Evolutionary conservation across 30 jellyfish, hydroid and myxozoan genomes (phyloP).

Genomic region (Aurelia coerulea): DNA sequence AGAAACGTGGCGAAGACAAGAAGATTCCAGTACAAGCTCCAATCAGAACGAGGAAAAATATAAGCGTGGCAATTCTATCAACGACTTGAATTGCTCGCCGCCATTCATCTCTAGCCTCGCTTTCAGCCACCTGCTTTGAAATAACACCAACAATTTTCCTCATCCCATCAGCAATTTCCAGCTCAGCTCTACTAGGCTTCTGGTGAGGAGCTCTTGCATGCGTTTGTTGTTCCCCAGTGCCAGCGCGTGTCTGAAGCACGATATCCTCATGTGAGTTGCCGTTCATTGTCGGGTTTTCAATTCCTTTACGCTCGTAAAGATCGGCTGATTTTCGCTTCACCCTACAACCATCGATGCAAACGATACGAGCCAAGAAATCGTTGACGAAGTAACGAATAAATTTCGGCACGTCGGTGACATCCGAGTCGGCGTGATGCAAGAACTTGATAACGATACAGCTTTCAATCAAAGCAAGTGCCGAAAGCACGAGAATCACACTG

Average conservation of each 20-base stretch:
- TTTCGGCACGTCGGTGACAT: constrained; percentile 43
- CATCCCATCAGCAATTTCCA: constrained; percentile 66
- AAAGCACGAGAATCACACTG: constrained; percentile 60
- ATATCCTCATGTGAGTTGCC: constrained; percentile 25
- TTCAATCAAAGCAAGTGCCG: constrained; percentile 63
- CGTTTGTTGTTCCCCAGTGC: neutral
- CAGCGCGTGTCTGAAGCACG: constrained; percentile 10
- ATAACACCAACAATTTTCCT: constrained; percentile 47
- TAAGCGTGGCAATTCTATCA: constrained; percentile 51
- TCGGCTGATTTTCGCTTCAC: constrained; percentile 4
- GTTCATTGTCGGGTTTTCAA: constrained; percentile 44
- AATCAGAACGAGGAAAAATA: constrained; percentile 39
- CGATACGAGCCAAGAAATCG: constrained; percentile 52
- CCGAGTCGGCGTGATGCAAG: constrained; percentile 28
- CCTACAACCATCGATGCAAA: constrained; percentile 35
- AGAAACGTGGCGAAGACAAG: constrained; percentile 52
- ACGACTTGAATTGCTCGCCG: constrained; percentile 66
- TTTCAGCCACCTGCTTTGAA: constrained; percentile 39
- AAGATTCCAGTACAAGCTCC: constrained; percentile 48
- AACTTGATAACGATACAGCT: constrained; percentile 65
- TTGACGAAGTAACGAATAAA: constrained; percentile 53
- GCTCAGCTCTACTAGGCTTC: constrained; percentile 23
- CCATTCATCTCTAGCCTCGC: constrained; percentile 70
- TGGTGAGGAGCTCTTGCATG: constrained; percentile 12
- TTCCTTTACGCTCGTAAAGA: constrained; percentile 28